Base-by-base conservation (phyloP, 2,797 vertebrate genomes). In the Coilia nasus region DNA sequence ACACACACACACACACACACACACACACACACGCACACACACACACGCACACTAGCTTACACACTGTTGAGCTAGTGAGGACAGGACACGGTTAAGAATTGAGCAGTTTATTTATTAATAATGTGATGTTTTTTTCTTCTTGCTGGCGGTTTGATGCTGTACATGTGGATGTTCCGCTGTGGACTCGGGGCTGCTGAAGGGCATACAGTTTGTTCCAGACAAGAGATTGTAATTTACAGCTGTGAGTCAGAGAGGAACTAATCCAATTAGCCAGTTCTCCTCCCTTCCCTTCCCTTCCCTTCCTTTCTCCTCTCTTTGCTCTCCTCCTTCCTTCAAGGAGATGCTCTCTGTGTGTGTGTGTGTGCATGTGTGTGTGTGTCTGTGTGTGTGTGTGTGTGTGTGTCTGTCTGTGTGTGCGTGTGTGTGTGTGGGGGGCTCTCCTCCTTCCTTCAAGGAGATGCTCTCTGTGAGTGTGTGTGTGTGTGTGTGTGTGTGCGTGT, bases 171-270 rank as follows among this genome's bases (percentile, higher is more conserved):
- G 82, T 81, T 81, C 82, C 35, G 80, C 83, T 84, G 88, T 85
- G 81, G 84, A 81, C 83, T 19, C 64, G 84, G 83, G 83, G 83
- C 83, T 46, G 84, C 86, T 89, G 87, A 85, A 92, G 90, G 88
- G 88, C 89, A 88, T 88, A 91, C 83, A 44, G 82, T 87, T 88
- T 90, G 71, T 67, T 84, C 83, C 82, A 89, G 88, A 88, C 57
- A 83, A 87, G 88, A 89, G 83, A 91, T 93, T 91, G 92, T 88
- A 88, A 89, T 89, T 93, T 93, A 93, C 88, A 89, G 87, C 81
- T 84, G 84, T 67, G 56, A 90, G 89, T 93, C 85, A 91, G 86
- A 91, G 88, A 92, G 90, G 82, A 85, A 90, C 84, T 94, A 93
- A 92, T 90, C 71, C 83, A 93, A 89, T 93, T 90, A 91, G 80